phyloP scores from a whole-genome alignment of 2,888 invertebrate species.

The Rhagonycha fulva region DNA sequence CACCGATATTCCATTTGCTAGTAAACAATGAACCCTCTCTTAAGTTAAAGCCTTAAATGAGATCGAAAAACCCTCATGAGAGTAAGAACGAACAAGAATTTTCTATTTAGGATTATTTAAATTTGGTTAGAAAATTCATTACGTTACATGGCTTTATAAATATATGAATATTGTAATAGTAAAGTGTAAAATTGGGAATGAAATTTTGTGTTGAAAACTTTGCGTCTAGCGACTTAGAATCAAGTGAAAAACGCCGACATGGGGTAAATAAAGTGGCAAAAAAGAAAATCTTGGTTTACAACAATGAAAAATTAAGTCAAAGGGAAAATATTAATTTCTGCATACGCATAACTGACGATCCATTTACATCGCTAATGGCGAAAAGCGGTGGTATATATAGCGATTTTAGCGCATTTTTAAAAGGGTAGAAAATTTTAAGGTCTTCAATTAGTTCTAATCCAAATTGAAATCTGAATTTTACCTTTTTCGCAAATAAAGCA shows the following conservation, averaged over 20 bases:
- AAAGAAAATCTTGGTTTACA: neutral
- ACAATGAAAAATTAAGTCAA: neutral
- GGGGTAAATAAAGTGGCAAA: neutral
- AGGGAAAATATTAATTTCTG: neutral
- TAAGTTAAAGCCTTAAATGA: neutral
- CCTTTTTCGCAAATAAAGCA: neutral
- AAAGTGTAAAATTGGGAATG: neutral
- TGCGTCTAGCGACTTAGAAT: neutral
- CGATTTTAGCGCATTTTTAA: neutral
- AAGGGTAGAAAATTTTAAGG: neutral
- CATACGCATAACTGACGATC: neutral
- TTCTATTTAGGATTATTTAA: neutral
- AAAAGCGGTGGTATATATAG: neutral
- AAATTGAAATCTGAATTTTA: neutral
- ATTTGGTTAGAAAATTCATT: neutral
- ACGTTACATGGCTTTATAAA: neutral
- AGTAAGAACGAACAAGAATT: neutral
- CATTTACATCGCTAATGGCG: neutral
- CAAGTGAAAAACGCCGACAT: neutral
- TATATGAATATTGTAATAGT: neutral
- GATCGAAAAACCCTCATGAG: neutral
- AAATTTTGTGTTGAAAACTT: neutral
- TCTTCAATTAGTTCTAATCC: neutral
- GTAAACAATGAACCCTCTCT: neutral
- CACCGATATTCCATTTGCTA: neutral